These are phyloP conservation scores for Phyllotreta cruciferae DNA, from an alignment of 2,888 invertebrate genomes.

Conservation along the genomic window DNA sequence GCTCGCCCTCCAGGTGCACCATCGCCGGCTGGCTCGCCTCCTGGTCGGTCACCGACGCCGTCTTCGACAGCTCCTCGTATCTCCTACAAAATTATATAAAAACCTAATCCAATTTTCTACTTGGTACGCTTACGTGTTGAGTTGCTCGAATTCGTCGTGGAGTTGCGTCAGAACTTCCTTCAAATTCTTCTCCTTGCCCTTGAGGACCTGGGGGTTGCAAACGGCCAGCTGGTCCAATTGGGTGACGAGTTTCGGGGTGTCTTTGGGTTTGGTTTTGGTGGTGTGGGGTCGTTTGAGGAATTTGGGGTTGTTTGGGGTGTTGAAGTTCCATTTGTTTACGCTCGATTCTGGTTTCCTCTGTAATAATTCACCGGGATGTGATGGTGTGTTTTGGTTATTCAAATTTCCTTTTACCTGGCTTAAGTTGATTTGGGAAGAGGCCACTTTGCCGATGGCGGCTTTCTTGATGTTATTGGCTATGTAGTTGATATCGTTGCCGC, in stretches of 20 bases:
- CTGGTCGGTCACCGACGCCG: slow-evolving; percentile 33
- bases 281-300: slow-evolving; percentile 13
- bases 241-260: background rate
- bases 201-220: slow-evolving; percentile 28
- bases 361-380: no score
- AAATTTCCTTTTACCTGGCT: slow-evolving; percentile 11
- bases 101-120: no score
- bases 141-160: slow-evolving; percentile 56
- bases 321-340: slow-evolving; percentile 1
- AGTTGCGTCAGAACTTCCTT: slow-evolving; percentile 57
- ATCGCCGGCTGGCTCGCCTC: slow-evolving; percentile 48
- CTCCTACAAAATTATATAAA: slow-evolving; percentile 43
- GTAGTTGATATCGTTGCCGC: slow-evolving; percentile 53
- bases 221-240: background rate
- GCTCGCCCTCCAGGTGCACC: slow-evolving; percentile 54
- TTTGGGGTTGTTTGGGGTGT: background rate
- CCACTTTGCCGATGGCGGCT: slow-evolving; percentile 6
- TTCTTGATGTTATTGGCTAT: slow-evolving; percentile 49
- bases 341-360: background rate
- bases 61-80: slow-evolving; percentile 52
- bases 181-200: slow-evolving; percentile 53
- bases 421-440: slow-evolving; percentile 12
- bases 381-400: no score
- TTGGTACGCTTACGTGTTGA: no score
- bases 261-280: slow-evolving; percentile 4